Evolutionary conservation across 23 tunicate species (phyloP), one percentile per base, ranked within the genome.

Genomic region (Halocynthia aurantium): DNA sequence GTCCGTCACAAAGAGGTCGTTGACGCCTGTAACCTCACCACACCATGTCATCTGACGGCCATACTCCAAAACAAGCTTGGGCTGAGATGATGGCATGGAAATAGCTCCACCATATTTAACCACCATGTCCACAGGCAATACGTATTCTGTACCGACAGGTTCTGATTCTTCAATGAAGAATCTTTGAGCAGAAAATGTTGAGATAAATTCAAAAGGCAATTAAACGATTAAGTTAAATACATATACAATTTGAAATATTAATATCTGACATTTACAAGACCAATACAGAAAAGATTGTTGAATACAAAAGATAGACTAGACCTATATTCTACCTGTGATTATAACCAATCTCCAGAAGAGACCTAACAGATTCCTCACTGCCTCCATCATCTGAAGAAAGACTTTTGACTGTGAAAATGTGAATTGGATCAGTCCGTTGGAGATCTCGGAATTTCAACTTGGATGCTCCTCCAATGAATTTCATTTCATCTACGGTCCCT

Each of bases 301-400:
- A 31, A 31, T 31, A 31, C 44, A 4, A 31, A 44, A 53, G 22
- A 75, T 18, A 11, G 80, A 58, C 50, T 76, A 67, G 52, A 76
- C 15, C 53, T 76, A 76, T 10, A 76, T 22, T 53, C 80, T 76
- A 76, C 80, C 80, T 76, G 68, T 76, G 80, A 40, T 56, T 57
- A 52, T 57, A 52, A 20, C 62, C 18, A 13, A 76, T 22, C 50
- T 56, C 69, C 40, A 76, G 50, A 10, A 55, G 8, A 18, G 80
- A 73, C 11, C 7, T 52, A 61, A 17, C 56, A 8, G 61, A 53
- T 8, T 17, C 53, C 53, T 50, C 7, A 53, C 7, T 7, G 51
- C 40, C 19, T 52, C 50, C 50, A 11, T 20, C 13, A 13, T 69
- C 68, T 19, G 67, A 67, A 13, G 40, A 56, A n/a, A 76, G 51